These are phyloP conservation scores for Emys orbicularis DNA, from an alignment of 2,797 vertebrate genomes.

Conservation along the genomic window DNA sequence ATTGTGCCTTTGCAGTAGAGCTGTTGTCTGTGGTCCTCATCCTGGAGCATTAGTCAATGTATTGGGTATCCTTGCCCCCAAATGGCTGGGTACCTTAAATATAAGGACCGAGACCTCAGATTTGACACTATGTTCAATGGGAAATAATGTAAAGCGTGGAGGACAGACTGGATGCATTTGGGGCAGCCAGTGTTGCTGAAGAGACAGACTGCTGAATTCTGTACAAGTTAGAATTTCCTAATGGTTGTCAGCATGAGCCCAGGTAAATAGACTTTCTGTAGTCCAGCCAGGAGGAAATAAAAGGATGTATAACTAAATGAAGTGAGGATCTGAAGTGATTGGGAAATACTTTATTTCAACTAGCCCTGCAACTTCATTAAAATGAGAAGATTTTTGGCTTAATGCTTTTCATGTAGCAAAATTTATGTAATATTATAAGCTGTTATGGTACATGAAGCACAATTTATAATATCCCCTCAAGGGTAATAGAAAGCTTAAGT, in stretches of 20 bases:
- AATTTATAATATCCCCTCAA: conserved; percentile 9
- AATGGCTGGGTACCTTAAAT: not conserved
- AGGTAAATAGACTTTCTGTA: not conserved
- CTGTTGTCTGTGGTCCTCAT: not conserved
- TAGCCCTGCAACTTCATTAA: not conserved
- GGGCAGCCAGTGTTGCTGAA: not conserved
- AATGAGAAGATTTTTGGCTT: not conserved
- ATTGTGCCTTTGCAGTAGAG: not conserved
- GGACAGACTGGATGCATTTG: not conserved
- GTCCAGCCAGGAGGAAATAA: not conserved
- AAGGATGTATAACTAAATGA: not conserved
- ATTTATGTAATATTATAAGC: conserved; percentile 8
- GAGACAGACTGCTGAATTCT: not conserved
- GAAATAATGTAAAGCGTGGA: not conserved
- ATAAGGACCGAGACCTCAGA: not conserved
- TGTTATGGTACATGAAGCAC: not conserved
- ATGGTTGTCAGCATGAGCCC: not conserved
- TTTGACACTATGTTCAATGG: not conserved
- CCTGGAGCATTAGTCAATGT: not conserved
- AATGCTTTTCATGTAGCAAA: not conserved
- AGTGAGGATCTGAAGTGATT: not conserved
- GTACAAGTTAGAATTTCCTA: not conserved
- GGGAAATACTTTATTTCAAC: not conserved
- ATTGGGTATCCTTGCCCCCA: not conserved
- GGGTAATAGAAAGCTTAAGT: conserved; percentile 23